Base-by-base conservation (phyloP, 2,113 vertebrate genomes). In the Centropus bengalensis region DNA sequence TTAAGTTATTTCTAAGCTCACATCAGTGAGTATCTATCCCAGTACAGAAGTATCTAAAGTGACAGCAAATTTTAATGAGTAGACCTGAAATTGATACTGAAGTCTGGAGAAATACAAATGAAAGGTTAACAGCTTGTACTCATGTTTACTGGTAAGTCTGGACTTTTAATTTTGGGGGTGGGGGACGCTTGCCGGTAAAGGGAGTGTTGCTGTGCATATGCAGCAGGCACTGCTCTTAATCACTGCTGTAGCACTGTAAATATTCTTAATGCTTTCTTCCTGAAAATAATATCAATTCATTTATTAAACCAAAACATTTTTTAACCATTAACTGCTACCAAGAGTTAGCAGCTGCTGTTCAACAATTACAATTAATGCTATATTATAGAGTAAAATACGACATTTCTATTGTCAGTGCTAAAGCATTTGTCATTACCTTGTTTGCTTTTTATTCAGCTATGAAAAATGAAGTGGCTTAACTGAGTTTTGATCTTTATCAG, bases 71-170 rank as follows among this genome's bases (percentile, higher is more conserved):
- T 64, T 47, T 85, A 75, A 73, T 21, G 56, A 88, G 84, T 54
- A 87, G 89, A 87, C 21, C 90, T 86, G 82, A 94, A 70, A 89
- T 78, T 88, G 71, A 63, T 27, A 17, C n/a, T 86, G 88, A 86
- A 96, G 84, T 42, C n/a, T 74, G 96, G 88, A 97, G 75, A 59
- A 77, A 73, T 70, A 84, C 86, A 97, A 88, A 79, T 73, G 59
- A 86, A 94, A 83, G 60, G 56, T 88, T 89, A 84, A 52, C 33
- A 69, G 69, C 86, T 68, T 73, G 71, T 60, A 64, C 54, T 58
- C 88, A 8, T 51, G 82, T 42, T 95, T 77, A 74, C 95, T 68
- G 97, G 98, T 98, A 98, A 98, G 98, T 98, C 76, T 92, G 89
- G 82, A 75, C 78, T 95, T 96, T 93, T 92, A 49, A 60, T 42